phyloP scores from a whole-genome alignment of 2,888 invertebrate species.

The Adineta ricciae region DNA sequence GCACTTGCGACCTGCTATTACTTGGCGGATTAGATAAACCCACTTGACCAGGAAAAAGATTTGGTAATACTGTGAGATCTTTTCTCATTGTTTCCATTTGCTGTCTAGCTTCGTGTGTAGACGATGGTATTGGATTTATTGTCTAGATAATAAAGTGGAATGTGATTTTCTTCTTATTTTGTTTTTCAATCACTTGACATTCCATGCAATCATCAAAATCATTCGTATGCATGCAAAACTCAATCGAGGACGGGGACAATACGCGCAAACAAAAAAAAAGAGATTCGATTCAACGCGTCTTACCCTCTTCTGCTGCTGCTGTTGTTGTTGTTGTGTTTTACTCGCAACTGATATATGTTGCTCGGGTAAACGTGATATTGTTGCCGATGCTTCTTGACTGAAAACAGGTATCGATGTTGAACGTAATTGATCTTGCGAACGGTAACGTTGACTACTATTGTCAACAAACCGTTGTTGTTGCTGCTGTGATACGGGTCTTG shows the following conservation, averaged over 20 bases:
- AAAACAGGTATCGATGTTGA: slow-evolving; percentile 11
- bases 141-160: background rate
- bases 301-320: too few relatives aligned
- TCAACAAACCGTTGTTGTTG: background rate
- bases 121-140: background rate
- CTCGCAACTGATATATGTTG: background rate
- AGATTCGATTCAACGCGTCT: background rate
- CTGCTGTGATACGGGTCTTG: background rate
- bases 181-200: background rate
- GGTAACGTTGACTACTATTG: background rate
- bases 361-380: background rate
- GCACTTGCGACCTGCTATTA: background rate
- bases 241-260: background rate
- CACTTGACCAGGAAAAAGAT: background rate
- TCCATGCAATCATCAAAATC: background rate
- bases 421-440: slow-evolving; percentile 17
- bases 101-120: background rate
- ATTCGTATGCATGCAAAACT: background rate
- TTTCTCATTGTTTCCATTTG: background rate
- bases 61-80: background rate
- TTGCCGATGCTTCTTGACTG: background rate
- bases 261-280: too few relatives aligned
- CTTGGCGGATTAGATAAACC: slow-evolving; percentile 17
- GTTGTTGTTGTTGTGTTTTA: background rate
- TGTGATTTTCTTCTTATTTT: background rate